A percentile compares a stretch with the other conserved stretches of the same genome.
These are phyloP conservation scores for Polydesmus complanatus DNA, from an alignment of 2,888 invertebrate genomes.

Conservation along the genomic window DNA sequence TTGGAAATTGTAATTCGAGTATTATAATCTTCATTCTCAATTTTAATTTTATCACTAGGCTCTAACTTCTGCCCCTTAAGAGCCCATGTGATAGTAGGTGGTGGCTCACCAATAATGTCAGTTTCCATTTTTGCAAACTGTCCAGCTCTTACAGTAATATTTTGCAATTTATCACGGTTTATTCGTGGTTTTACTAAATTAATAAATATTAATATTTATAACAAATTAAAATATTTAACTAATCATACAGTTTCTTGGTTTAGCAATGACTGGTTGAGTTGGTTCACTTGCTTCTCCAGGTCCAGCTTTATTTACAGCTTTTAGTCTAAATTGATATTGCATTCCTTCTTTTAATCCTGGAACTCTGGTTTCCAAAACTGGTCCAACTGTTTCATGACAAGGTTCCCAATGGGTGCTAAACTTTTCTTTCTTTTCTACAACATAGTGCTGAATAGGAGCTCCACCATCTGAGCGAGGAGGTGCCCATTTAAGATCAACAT, in stretches of 20 bases:
- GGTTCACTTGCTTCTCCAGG: conserved; percentile 38
- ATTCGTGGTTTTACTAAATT: conserved; percentile 83
- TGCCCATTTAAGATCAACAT: conserved; percentile 71
- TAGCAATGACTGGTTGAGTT: conserved; percentile 84
- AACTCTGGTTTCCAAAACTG: conserved; percentile 25
- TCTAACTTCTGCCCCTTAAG: conserved; percentile 14
- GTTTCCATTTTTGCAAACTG: conserved; percentile 89
- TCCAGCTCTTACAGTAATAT: conserved; percentile 86
- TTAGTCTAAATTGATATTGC: conserved; percentile 35
- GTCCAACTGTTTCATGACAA: conserved; percentile 17
- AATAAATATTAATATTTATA: too few species aligned
- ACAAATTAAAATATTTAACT: neutral
- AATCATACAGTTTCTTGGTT: conserved; percentile 65
- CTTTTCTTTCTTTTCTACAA: conserved; percentile 79
- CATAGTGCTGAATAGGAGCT: conserved; percentile 66
- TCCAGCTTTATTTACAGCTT: conserved; percentile 36
- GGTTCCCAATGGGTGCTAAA: conserved; percentile 58
- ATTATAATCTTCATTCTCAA: conserved; percentile 52
- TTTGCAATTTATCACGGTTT: conserved; percentile 73
- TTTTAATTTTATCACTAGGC: conserved; percentile 50
- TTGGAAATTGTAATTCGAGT: conserved; percentile 77
- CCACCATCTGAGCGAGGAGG: conserved; percentile 64
- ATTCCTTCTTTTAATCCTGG: conserved; percentile 35
- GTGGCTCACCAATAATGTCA: conserved; percentile 85
- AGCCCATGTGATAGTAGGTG: conserved; percentile 76